Evolutionary conservation across 2,113 vertebrate genomes (phyloP).

Genomic region (Notothenia rossii): DNA sequence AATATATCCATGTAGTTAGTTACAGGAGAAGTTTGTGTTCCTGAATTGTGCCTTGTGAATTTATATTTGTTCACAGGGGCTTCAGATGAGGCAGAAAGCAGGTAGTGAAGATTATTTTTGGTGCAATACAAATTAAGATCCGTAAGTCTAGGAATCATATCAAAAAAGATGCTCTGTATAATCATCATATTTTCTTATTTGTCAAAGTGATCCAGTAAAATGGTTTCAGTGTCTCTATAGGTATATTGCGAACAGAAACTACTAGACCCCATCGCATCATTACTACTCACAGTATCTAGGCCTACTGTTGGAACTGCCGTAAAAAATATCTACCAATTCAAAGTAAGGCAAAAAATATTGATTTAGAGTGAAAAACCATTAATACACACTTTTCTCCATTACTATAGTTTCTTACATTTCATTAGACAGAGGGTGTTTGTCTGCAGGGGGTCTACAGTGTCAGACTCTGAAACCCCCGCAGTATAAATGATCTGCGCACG

Average conservation of each 20-base stretch:
- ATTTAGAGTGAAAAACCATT: not conserved
- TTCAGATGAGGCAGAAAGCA: not conserved
- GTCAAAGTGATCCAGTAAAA: not conserved
- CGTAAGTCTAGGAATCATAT: too few relatives aligned
- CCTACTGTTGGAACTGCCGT: not conserved
- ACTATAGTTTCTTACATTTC: not conserved
- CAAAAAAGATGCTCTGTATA: too few relatives aligned
- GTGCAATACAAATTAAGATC: not conserved
- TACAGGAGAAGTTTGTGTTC: constrained; percentile 21
- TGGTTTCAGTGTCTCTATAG: not conserved
- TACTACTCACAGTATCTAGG: not conserved
- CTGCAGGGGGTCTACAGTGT: not conserved
- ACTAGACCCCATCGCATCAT: not conserved
- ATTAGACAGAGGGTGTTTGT: not conserved
- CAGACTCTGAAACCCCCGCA: not conserved
- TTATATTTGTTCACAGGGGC: not conserved
- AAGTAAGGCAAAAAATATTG: not conserved
- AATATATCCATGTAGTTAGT: constrained; percentile 32
- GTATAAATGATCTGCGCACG: not conserved
- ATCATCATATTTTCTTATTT: too few relatives aligned
- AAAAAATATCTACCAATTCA: not conserved
- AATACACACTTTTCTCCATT: too few relatives aligned
- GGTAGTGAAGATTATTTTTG: not conserved
- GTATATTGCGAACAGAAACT: not conserved
- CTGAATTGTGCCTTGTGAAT: not conserved